A percentile compares a stretch with the other conserved stretches of the same genome.
These are phyloP conservation scores for Archips crataeganus DNA, from an alignment of 2,888 invertebrate species.

Conservation along the genomic window DNA sequence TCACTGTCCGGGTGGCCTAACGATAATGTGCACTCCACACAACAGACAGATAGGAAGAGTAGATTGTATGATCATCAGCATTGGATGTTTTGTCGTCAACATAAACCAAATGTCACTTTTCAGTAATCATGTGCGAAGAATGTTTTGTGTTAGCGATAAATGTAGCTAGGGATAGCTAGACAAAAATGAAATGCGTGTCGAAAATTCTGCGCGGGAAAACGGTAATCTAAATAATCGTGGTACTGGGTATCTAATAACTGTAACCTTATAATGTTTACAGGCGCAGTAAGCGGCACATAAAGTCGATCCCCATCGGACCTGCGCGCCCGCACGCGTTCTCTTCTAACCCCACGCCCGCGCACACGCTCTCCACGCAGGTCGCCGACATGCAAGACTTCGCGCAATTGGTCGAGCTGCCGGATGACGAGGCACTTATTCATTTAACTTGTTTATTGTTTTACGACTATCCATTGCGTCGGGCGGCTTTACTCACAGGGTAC, in stretches of 20 bases:
- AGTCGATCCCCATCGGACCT: constrained; percentile 60
- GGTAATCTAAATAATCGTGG: no score
- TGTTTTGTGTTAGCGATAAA: background rate
- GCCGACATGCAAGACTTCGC: constrained; percentile 64
- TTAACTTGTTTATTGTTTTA: constrained; percentile 39
- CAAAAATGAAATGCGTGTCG: no score
- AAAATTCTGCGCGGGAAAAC: no score
- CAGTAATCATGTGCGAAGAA: no score
- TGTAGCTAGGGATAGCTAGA: no score
- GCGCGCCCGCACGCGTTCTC: constrained; percentile 59
- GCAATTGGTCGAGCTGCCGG: constrained; percentile 66
- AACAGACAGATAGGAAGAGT: no score
- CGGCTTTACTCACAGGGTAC: background rate
- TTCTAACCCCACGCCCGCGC: constrained; percentile 33
- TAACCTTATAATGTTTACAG: constrained; percentile 16
- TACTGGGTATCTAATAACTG: background rate
- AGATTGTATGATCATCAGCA: no score
- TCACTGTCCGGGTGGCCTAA: no score
- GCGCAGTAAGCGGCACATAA: constrained; percentile 56
- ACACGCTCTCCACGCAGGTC: constrained; percentile 40
- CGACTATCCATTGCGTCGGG: constrained; percentile 19
- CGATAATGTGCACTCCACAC: no score
- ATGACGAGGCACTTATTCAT: constrained; percentile 63
- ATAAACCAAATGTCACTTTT: no score
- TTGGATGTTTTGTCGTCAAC: no score